Evolutionary conservation across 2,888 invertebrate species (phyloP).

Genomic region (Helleia helle): DNA sequence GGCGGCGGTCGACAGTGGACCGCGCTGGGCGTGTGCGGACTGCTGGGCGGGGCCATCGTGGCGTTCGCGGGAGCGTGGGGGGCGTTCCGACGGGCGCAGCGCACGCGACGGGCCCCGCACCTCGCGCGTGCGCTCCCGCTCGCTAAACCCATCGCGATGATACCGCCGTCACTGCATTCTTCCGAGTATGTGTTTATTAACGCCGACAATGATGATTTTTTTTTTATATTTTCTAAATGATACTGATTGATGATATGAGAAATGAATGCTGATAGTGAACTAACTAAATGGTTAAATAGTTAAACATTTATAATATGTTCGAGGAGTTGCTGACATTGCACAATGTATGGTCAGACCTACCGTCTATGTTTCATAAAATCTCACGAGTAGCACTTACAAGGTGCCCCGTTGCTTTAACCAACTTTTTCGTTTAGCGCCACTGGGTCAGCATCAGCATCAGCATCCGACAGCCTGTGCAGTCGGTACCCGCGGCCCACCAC

Average conservation of each 20-base stretch:
- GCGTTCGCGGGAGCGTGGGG: slow-evolving; percentile 34
- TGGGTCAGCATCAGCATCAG: slow-evolving; percentile 32
- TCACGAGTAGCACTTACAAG: no score
- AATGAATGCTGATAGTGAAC: no score
- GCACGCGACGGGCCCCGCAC: slow-evolving; percentile 22
- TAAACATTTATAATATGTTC: no score
- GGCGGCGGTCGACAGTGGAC: slow-evolving; percentile 28
- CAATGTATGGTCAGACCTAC: no score
- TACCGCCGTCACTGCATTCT: slow-evolving; percentile 23
- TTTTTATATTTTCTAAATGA: no score
- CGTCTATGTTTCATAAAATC: no score
- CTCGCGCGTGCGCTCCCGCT: slow-evolving; percentile 22
- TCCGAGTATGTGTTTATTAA: slow-evolving; percentile 58
- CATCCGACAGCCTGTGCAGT: slow-evolving; percentile 78
- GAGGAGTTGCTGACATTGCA: no score
- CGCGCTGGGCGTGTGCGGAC: slow-evolving; percentile 37
- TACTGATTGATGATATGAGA: no score
- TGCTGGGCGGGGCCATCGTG: slow-evolving; percentile 33
- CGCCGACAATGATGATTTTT: no score
- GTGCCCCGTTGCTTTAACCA: no score
- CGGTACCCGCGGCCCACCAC: slow-evolving; percentile 88
- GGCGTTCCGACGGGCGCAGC: slow-evolving; percentile 31
- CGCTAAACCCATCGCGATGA: slow-evolving; percentile 26
- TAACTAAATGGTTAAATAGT: no score
- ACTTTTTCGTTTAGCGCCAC: slow-evolving; percentile 16